Conservation (phyloP, 1,140 invertebrate species). For the Nasonia vitripennis region DNA sequence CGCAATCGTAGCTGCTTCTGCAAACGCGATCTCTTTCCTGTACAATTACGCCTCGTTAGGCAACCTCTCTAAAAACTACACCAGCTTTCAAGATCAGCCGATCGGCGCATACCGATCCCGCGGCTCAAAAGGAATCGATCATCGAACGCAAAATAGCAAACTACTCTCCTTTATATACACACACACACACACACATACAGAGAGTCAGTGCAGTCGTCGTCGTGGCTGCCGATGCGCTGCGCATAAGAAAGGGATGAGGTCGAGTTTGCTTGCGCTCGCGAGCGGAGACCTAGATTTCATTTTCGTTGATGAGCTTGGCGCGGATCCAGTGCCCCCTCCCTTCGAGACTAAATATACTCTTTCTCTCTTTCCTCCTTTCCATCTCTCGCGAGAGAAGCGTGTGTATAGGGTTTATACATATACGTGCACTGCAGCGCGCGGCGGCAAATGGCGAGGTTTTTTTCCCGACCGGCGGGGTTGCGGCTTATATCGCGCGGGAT, state of each 20-base stretch:
- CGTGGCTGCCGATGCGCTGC: too few species aligned
- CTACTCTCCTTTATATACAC: background rate
- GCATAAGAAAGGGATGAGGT: slow-evolving; percentile 44
- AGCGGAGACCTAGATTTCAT: slow-evolving; percentile 74
- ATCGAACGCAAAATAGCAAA: background rate
- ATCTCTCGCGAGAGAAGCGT: background rate
- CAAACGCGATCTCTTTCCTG: too few species aligned
- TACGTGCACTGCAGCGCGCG: background rate
- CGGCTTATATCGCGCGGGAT: background rate
- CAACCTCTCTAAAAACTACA: too few species aligned
- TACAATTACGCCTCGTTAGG: too few species aligned
- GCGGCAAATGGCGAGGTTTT: background rate
- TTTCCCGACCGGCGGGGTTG: background rate
- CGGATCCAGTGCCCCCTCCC: slow-evolving; percentile 61
- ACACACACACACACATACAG: background rate
- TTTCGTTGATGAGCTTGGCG: slow-evolving; percentile 75
- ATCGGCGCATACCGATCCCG: too few species aligned
- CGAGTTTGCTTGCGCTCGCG: slow-evolving; percentile 45
- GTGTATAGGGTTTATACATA: background rate
- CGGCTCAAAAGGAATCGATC: background rate
- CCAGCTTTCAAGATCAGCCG: too few species aligned
- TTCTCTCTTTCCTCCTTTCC: slow-evolving; percentile 59
- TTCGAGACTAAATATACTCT: slow-evolving; percentile 73
- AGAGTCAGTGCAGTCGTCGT: background rate
- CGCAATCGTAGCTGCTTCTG: too few species aligned